Evolutionary conservation across 2,888 invertebrate species (phyloP).

Genomic region (Lepidochitona cinerea): DNA sequence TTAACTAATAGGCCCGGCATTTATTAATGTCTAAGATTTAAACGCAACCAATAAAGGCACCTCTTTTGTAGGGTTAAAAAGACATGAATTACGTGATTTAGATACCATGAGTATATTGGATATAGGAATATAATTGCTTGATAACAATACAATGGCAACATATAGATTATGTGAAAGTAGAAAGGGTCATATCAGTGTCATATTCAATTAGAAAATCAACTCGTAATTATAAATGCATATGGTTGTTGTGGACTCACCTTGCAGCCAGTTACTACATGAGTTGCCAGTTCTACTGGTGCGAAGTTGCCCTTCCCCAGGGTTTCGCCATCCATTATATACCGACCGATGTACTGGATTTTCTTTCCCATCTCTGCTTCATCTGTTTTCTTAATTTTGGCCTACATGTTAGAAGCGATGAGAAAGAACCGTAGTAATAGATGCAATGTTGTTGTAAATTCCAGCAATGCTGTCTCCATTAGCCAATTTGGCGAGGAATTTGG

Average conservation of each 20-base stretch:
- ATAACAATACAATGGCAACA: too few species aligned
- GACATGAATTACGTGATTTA: too few species aligned
- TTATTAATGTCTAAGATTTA: too few species aligned
- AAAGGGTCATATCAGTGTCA: too few species aligned
- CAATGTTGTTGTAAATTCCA: not conserved
- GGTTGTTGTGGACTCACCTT: slow-evolving; percentile 74
- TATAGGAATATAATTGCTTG: too few species aligned
- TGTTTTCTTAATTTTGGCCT: slow-evolving; percentile 6
- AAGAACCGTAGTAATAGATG: not conserved
- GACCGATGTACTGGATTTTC: slow-evolving; percentile 75
- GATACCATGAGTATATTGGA: too few species aligned
- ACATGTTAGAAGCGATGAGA: not conserved
- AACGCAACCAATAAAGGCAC: too few species aligned
- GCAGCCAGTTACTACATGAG: slow-evolving; percentile 78
- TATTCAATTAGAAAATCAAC: too few species aligned
- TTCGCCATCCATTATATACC: slow-evolving; percentile 81
- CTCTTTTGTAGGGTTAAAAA: too few species aligned
- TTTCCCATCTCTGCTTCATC: slow-evolving; percentile 64
- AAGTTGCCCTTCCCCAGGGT: slow-evolving; percentile 84
- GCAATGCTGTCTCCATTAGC: not conserved
- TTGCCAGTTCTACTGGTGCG: slow-evolving; percentile 82
- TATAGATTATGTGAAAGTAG: too few species aligned
- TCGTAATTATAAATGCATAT: too few species aligned
- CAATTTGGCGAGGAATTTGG: not conserved
- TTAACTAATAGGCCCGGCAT: too few species aligned